Evolutionary conservation across 2,113 vertebrate species (phyloP).

Genomic region (Kobus ellipsiprymnus): DNA sequence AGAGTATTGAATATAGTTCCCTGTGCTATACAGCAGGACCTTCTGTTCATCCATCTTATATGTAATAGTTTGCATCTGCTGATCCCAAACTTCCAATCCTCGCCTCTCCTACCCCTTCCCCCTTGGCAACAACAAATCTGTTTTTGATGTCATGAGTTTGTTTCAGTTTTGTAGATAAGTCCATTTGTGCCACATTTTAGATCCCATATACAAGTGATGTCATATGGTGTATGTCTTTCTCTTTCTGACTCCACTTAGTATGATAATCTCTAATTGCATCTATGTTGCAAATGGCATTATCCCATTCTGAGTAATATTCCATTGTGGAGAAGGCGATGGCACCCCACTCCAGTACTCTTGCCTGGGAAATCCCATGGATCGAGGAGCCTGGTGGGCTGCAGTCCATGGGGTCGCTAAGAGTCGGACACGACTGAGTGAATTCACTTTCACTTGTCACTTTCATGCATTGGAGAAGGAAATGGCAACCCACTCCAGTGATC

Average conservation of each 20-base stretch:
- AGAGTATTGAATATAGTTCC: not conserved
- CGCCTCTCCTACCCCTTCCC: not conserved
- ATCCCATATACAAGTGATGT: not conserved
- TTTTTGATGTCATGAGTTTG: not conserved
- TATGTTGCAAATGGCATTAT: not conserved
- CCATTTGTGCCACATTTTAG: not conserved
- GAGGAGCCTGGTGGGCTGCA: too few species aligned
- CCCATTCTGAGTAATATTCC: not conserved
- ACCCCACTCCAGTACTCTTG: too few species aligned
- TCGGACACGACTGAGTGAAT: rapidly evolving
- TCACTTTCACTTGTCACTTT: too few species aligned
- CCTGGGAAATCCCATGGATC: too few species aligned
- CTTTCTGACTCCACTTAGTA: not conserved
- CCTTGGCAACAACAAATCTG: not conserved
- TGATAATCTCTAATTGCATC: not conserved
- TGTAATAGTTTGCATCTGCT: not conserved
- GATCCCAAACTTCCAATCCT: not conserved
- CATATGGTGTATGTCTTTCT: not conserved
- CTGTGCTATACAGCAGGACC: not conserved
- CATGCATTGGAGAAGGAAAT: too few species aligned
- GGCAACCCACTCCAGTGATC: too few species aligned
- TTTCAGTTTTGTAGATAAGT: not conserved
- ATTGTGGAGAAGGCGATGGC: not conserved
- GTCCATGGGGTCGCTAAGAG: too few species aligned
- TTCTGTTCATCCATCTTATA: not conserved